Base-by-base conservation (phyloP, 1,140 invertebrate species). In the Coelopa frigida region DNA sequence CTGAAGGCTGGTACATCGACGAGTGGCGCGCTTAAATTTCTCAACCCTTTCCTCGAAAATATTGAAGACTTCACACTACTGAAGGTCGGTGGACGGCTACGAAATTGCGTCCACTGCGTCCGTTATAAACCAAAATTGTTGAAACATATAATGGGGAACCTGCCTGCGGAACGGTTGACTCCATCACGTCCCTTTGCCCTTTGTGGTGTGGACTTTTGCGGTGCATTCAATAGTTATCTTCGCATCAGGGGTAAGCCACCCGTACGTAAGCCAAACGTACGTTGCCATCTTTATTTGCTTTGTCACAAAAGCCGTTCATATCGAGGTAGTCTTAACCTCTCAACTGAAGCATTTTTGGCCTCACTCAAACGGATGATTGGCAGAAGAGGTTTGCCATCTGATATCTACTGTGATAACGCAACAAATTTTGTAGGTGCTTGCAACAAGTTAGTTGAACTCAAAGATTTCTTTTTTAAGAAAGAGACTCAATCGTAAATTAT, bases 191-290 rank as follows among this genome's bases (percentile, higher is more conserved):
- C 46, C 24, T 70, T 70, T 50, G 8, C 46, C 24, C 45, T 49
- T 12, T 31, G 39, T 7, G 54, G 60, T 5, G 39, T 66, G 1
- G 67, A 71, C 45, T 70, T 66, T 39, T 58, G 55, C 5, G 69
- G 68, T 24, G 65, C 63, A 37, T n/a, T 67, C 2, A 22, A 52
- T 48, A 52, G 56, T 10, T 39, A 38, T 37, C 17, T 37, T 7
- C 23, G 29, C 7, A 20, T 37, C 2, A n/a, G n/a, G n/a, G n/a
- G n/a, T n/a, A n/a, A n/a, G n/a, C n/a, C n/a, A 27, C 23, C 45
- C 2, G 44, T 14, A 29, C n/a, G n/a, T n/a, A n/a, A n/a, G 53
- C 49, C 18, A 44, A 45, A 37, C 32, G 51, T 64, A 61, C 39
- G 46, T 69, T 10, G 44, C 39, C 15, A 6, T 70, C 7, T 66